Conservation (phyloP, 2,888 invertebrate genomes). For the Microlaimidae sp. region DNA sequence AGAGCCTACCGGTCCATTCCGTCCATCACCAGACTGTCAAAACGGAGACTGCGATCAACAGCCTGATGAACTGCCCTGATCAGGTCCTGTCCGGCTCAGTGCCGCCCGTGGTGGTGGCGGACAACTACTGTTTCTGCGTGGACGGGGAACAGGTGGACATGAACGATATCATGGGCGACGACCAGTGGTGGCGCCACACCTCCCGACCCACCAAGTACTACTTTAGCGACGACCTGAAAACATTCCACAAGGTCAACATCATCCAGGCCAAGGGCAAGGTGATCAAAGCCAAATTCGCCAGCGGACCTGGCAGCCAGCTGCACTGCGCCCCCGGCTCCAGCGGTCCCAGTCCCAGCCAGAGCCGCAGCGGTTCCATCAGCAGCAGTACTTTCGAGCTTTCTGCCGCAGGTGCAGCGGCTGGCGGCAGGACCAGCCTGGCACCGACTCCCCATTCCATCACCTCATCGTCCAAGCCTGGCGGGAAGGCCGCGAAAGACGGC, state of each 20-base stretch:
- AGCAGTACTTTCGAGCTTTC: not conserved
- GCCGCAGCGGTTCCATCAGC: not conserved
- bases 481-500: not conserved
- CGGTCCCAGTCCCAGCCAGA: not conserved
- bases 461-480: not conserved
- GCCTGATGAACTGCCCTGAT: constrained; percentile 30
- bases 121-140: constrained; percentile 35
- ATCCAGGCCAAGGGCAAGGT: constrained; percentile 27
- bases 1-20: constrained; percentile 32
- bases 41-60: constrained; percentile 34
- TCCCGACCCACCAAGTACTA: constrained; percentile 33
- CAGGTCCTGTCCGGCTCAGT: constrained; percentile 26
- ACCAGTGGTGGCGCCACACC: constrained; percentile 33
- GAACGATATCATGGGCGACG: constrained; percentile 31
- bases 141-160: constrained; percentile 31
- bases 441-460: not conserved
- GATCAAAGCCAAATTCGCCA: constrained; percentile 2
- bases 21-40: constrained; percentile 35
- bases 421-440: not conserved
- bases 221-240: constrained; percentile 26
- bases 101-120: constrained; percentile 29
- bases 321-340: not conserved
- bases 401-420: not conserved
- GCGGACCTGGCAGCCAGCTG: not conserved
- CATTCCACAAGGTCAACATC: constrained; percentile 32